Percentiles rank a stretch among this genome's conserved stretches.
Evolutionary conservation across 2,113 vertebrate genomes (phyloP).

Genomic region (Plotosus lineatus): DNA sequence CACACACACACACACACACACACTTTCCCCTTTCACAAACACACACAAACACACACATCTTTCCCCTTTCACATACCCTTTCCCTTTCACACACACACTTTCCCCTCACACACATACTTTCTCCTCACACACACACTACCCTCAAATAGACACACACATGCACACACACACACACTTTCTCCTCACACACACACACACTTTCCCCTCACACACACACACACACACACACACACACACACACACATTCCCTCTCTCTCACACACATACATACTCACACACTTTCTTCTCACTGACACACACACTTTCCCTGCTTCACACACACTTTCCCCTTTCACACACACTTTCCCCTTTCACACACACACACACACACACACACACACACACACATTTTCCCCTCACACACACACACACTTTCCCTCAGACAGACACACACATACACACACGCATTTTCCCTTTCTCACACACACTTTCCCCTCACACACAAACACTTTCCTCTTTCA

Average conservation of each 20-base stretch:
- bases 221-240: not conserved
- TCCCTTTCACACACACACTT: not conserved
- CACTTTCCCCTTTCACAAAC: not conserved
- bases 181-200: not conserved
- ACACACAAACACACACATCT: not conserved
- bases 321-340: not conserved
- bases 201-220: not conserved
- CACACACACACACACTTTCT: too few species aligned
- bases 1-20: slow-evolving; percentile 2
- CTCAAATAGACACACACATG: too few species aligned
- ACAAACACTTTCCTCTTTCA: too few species aligned
- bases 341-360: not conserved
- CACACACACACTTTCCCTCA: too few species aligned
- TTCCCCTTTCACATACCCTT: not conserved
- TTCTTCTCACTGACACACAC: not conserved
- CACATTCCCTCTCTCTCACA: too few species aligned
- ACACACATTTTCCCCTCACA: too few species aligned
- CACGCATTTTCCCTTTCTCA: too few species aligned
- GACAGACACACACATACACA: too few species aligned
- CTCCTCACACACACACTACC: not conserved
- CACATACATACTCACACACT: not conserved
- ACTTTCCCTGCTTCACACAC: too few species aligned
- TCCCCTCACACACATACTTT: too few species aligned
- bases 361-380: too few species aligned
- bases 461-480: too few species aligned